phyloP scores from a whole-genome alignment of 2,888 invertebrate genomes.

The Polyommatus icarus region DNA sequence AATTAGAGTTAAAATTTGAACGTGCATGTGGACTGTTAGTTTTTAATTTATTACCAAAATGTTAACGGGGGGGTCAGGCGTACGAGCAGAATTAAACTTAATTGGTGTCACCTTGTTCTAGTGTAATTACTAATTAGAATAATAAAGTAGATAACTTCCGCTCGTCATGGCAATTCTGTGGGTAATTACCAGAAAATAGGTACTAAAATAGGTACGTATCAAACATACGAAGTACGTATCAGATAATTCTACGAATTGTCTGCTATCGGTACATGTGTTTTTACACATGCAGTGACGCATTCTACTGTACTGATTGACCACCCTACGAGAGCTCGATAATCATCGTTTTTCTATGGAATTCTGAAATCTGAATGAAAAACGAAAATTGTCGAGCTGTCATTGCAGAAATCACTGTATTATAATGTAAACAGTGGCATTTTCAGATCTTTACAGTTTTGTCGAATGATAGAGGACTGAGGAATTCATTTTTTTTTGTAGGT shows the following conservation, averaged over 20 bases:
- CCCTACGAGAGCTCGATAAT: not conserved
- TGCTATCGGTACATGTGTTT: not conserved
- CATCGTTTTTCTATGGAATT: too few relatives aligned
- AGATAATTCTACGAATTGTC: not conserved
- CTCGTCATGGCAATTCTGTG: slow-evolving; percentile 15
- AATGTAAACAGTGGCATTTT: too few relatives aligned
- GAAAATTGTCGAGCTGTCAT: too few relatives aligned
- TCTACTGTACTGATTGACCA: not conserved
- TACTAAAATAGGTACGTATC: not conserved
- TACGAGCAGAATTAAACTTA: slow-evolving; percentile 4
- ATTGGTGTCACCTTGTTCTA: slow-evolving; percentile 13
- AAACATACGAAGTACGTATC: not conserved
- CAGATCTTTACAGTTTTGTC: too few relatives aligned
- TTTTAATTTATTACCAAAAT: slow-evolving; percentile 24
- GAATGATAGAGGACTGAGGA: too few relatives aligned
- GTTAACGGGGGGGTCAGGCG: slow-evolving; percentile 12
- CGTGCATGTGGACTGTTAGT: not conserved
- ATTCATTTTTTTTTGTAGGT: not conserved
- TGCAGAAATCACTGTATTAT: too few relatives aligned
- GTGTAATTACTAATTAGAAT: slow-evolving; percentile 17
- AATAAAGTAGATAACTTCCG: slow-evolving; percentile 12
- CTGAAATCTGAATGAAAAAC: too few relatives aligned
- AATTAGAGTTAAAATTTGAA: slow-evolving; percentile 20
- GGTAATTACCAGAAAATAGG: not conserved
- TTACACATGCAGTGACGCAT: not conserved